Percentiles rank a stretch among this genome's conserved stretches.
Evolutionary conservation across 2,113 vertebrate genomes (phyloP).

Genomic region (Coptodon bakossiorum): DNA sequence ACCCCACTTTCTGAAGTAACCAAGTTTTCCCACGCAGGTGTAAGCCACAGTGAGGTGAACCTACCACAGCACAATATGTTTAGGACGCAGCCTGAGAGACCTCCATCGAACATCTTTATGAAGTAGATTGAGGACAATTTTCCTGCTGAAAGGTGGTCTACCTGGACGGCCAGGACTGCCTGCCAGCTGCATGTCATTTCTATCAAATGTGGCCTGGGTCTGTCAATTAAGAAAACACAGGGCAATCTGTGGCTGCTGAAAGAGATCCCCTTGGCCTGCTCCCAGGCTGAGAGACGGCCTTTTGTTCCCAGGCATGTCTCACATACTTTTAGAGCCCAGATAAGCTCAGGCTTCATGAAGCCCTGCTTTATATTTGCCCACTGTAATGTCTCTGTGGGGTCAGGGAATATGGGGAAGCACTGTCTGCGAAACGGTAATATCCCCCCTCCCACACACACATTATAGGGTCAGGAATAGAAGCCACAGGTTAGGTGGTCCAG

Average conservation of each 20-base stretch:
- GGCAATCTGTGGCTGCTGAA: conserved; percentile 89
- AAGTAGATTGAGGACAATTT: conserved; percentile 80
- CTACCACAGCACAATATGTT: background rate
- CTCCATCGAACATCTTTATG: conserved; percentile 63
- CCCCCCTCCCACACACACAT: conserved; percentile 63
- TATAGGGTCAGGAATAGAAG: conserved; percentile 77
- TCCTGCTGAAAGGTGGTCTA: conserved; percentile 84
- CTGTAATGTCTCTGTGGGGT: conserved; percentile 73
- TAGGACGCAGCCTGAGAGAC: conserved; percentile 45
- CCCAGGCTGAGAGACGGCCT: conserved; percentile 77
- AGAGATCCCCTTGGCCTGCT: conserved; percentile 81
- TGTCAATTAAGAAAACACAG: conserved; percentile 92
- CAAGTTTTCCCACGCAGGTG: conserved; percentile 51
- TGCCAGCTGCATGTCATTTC: conserved; percentile 81
- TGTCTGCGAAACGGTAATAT: conserved; percentile 73
- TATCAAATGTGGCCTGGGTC: conserved; percentile 78
- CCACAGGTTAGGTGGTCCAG: conserved; percentile 81
- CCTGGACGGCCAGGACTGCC: conserved; percentile 66
- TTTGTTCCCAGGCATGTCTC: conserved; percentile 87
- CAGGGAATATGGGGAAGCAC: conserved; percentile 71
- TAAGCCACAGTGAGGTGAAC: conserved; percentile 6
- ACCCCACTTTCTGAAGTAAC: background rate
- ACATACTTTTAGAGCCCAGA: conserved; percentile 86
- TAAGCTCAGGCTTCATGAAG: conserved; percentile 83
- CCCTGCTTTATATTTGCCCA: conserved; percentile 81